Evolutionary conservation across 2,113 vertebrate species (phyloP), one percentile per base, ranked within the genome.

Genomic region (Garra rufa): DNA sequence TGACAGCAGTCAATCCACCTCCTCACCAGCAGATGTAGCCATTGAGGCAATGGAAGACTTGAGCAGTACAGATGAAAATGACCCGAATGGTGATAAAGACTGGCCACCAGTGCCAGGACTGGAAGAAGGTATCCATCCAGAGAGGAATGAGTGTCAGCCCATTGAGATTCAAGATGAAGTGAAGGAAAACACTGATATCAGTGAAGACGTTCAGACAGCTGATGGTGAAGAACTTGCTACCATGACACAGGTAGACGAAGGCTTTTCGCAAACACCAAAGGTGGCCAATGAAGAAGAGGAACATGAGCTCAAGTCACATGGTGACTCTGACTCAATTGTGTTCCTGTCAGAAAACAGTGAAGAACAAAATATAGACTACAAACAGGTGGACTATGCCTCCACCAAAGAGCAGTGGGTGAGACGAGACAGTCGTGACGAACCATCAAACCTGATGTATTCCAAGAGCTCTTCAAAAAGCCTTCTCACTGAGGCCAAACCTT

Each of bases 291-390:
- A 65, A 46, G 59, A 81, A 52, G 44, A 80, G 38, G 24, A 41
- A 28, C 57, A 79, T 73, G 28, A 50, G n/a, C 55, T 52, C 1
- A 50, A 71, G 55, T 90, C 90, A 1, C 87, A 78, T 21, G 83
- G 81, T 17, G 73, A 67, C 74, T 87, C 85, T 1, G 83, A 67
- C 24, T 44, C 69, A 10, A 14, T 59, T 3, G 65, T 65, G 85
- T 85, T 86, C 79, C 80, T 87, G 70, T 90, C 85, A 85, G 90
- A 85, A 85, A 85, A 80, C 85, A 86, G 55, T 48, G 85, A 89
- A n/a, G 85, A 88, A 44, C 85, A 75, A 6, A 85, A n/a, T 15
- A 76, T 86, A 21, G 86, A 84, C 76, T 65, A 26, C 34, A 70
- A 84, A 21, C 67, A 81, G 24, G 57, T 43, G 57, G 63, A 90